These are phyloP conservation scores for Cottoperca gobio DNA, from an alignment of 2,797 vertebrate species.

Conservation along the genomic window DNA sequence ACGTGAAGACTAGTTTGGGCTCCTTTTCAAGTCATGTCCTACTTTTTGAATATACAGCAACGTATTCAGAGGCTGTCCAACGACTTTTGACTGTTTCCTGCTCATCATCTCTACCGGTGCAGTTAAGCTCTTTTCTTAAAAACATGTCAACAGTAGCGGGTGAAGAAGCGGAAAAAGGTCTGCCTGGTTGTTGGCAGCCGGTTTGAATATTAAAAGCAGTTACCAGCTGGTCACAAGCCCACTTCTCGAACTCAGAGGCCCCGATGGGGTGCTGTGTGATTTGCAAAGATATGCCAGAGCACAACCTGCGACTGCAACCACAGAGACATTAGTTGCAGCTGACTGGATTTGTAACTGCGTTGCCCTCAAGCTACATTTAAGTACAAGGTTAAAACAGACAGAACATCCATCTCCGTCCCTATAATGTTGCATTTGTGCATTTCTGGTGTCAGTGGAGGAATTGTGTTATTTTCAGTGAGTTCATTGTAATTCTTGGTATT, in stretches of 20 bases:
- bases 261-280: conserved; percentile 40
- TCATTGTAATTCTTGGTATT: conserved; percentile 12
- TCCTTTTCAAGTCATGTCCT: conserved; percentile 16
- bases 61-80: neutral
- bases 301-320: conserved; percentile 36
- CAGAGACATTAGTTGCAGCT: conserved; percentile 44
- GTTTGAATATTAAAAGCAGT: conserved; percentile 50
- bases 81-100: conserved; percentile 10
- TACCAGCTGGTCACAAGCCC: conserved; percentile 39
- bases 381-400: conserved; percentile 22
- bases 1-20: neutral
- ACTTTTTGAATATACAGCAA: conserved; percentile 1
- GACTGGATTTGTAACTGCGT: conserved; percentile 50
- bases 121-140: conserved; percentile 29
- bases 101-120: conserved; percentile 6
- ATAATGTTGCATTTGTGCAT: neutral
- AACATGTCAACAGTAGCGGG: conserved; percentile 46
- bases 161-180: conserved; percentile 42
- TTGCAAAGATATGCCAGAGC: conserved; percentile 34
- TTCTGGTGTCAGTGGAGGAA: neutral
- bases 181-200: conserved; percentile 29
- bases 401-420: neutral
- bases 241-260: conserved; percentile 11
- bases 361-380: conserved; percentile 30
- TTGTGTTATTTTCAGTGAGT: neutral